Conservation (phyloP, 2,113 vertebrate genomes). For the Apodemus speciosus region DNA sequence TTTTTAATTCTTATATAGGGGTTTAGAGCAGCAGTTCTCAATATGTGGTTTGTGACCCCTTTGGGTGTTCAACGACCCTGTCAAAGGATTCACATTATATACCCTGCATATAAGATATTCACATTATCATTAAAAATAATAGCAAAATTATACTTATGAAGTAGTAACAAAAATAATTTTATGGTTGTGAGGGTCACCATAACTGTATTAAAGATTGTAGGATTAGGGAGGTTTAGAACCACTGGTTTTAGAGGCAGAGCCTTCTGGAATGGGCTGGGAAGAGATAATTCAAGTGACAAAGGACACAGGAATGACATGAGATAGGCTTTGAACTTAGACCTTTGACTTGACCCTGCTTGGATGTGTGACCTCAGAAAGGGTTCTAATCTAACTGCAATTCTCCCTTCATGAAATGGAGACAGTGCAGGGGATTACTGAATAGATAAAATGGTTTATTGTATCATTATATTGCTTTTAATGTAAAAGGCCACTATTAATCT, state of each 20-base stretch:
- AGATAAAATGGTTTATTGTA: background rate
- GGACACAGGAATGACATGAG: background rate
- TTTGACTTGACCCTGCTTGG: background rate
- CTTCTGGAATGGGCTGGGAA: background rate
- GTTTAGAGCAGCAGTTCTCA: background rate
- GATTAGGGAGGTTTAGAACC: background rate
- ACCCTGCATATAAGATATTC: background rate
- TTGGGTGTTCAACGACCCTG: background rate
- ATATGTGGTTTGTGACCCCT: background rate
- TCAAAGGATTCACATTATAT: background rate
- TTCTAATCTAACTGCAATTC: background rate
- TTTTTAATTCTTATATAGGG: background rate
- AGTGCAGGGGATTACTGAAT: background rate
- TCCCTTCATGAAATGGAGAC: background rate
- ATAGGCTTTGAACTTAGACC: background rate
- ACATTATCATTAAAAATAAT: background rate
- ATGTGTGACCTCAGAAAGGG: background rate
- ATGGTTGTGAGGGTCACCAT: background rate
- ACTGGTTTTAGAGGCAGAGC: background rate
- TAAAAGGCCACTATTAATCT: background rate
- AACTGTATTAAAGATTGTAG: too few species aligned
- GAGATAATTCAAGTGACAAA: constrained; percentile 19
- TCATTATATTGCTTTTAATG: background rate
- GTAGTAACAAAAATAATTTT: background rate
- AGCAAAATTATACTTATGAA: background rate